Conservation (phyloP, 1,140 invertebrate species). For the Cyphomyrmex costatus region DNA sequence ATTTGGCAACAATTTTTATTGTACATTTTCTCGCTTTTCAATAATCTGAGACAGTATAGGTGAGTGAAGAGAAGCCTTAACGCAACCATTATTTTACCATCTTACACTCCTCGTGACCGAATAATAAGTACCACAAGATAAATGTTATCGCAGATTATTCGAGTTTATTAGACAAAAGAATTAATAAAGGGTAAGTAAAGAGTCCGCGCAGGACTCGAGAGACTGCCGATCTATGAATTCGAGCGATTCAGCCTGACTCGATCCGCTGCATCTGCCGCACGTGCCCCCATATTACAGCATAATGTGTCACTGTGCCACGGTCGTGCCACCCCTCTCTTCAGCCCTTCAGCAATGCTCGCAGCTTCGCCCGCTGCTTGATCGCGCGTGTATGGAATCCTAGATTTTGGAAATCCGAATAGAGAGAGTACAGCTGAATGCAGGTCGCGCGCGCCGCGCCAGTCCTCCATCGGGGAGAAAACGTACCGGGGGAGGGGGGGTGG, state of each 20-base stretch:
- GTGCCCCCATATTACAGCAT: slow-evolving; percentile 84
- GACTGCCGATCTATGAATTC: slow-evolving; percentile 61
- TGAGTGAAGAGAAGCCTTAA: not conserved
- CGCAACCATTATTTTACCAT: not conserved
- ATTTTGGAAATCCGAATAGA: slow-evolving; percentile 85
- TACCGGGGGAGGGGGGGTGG: slow-evolving; percentile 48
- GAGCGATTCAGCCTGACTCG: slow-evolving; percentile 69
- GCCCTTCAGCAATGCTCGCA: slow-evolving; percentile 70
- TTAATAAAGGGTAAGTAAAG: slow-evolving; percentile 24
- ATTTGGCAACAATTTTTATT: no score
- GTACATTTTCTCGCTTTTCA: no score
- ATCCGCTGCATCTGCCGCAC: slow-evolving; percentile 84
- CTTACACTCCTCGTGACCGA: not conserved
- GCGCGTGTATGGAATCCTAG: slow-evolving; percentile 80
- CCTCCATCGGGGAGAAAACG: slow-evolving; percentile 44
- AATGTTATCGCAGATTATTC: slow-evolving; percentile 5
- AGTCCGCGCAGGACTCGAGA: slow-evolving; percentile 23
- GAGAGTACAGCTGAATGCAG: slow-evolving; percentile 84
- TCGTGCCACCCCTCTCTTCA: slow-evolving; percentile 63
- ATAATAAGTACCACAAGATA: slow-evolving; percentile 8
- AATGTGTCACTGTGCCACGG: slow-evolving; percentile 86
- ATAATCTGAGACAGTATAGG: no score
- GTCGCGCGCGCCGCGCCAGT: slow-evolving; percentile 66
- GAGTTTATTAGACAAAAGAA: not conserved
- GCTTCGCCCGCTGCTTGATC: slow-evolving; percentile 64